A percentile compares a stretch with the other conserved stretches of the same genome.
Evolutionary conservation across 2,888 invertebrate genomes (phyloP).

Genomic region (Neoaliturus tenellus): DNA sequence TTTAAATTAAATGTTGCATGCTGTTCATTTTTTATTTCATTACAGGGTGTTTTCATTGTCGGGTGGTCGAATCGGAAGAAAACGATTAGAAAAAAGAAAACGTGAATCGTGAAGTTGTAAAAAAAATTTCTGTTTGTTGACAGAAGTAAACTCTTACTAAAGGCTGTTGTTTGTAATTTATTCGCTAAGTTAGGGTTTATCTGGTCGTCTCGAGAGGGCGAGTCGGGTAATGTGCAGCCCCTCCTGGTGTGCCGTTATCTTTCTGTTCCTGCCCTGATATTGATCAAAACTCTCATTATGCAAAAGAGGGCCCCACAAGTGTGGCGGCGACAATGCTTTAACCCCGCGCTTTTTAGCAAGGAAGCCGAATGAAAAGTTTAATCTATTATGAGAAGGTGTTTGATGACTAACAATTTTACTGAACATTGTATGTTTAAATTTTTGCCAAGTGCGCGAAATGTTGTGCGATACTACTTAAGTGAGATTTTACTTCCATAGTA

Average conservation of each 20-base stretch:
- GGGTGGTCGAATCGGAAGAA: background rate
- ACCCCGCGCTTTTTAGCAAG: background rate
- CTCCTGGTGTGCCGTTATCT: background rate
- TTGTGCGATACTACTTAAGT: no score
- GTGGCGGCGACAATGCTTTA: background rate
- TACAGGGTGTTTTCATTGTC: background rate
- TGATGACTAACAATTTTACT: background rate
- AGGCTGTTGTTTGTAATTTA: background rate
- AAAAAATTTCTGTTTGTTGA: background rate
- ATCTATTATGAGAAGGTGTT: background rate
- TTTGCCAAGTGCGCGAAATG: no score
- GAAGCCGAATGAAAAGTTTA: background rate
- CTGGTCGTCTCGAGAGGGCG: background rate
- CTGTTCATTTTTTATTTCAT: background rate
- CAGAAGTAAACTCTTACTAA: background rate
- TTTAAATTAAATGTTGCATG: no score
- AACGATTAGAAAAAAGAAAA: background rate
- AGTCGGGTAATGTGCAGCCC: background rate
- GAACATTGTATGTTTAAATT: no score
- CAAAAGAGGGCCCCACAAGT: slow-evolving; percentile 17
- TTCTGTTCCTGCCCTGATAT: slow-evolving; percentile 22
- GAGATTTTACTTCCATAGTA: no score
- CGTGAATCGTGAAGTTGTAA: background rate
- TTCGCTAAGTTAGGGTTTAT: slow-evolving; percentile 1
- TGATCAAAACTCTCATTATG: slow-evolving; percentile 27